phyloP scores from a whole-genome alignment of 2,113 vertebrate species.

The Neolamprologus toae region DNA sequence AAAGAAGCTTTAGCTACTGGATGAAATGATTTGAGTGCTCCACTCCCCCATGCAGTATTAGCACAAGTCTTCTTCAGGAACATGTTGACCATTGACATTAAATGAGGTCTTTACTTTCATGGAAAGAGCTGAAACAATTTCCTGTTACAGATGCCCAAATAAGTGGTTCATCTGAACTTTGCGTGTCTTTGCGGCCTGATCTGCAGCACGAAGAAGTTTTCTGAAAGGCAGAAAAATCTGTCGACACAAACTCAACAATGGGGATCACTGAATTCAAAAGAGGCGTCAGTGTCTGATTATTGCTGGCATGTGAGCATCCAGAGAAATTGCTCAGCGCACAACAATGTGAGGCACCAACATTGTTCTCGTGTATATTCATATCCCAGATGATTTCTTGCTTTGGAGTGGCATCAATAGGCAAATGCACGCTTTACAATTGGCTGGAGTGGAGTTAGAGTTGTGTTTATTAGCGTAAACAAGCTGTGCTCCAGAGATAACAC shows the following conservation, averaged over 20 bases:
- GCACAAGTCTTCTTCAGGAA: conserved; percentile 29
- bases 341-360: conserved; percentile 7
- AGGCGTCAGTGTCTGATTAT: not conserved
- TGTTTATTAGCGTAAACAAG: conserved; percentile 62
- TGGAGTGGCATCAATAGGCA: conserved; percentile 31
- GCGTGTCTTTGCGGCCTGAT: not conserved
- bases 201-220: not conserved
- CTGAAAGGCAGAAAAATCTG: not conserved
- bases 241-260: not conserved
- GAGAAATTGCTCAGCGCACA: not conserved
- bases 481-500: conserved; percentile 57
- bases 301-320: not conserved
- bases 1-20: conserved; percentile 57
- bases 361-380: conserved; percentile 37
- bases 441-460: conserved; percentile 36
- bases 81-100: conserved; percentile 31
- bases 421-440: conserved; percentile 20
- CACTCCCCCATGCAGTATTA: conserved; percentile 29
- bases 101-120: conserved; percentile 32
- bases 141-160: conserved; percentile 14
- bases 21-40: conserved; percentile 43
- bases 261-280: conserved; percentile 2
- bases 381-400: not conserved
- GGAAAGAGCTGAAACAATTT: conserved; percentile 18
- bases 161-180: not conserved